These are phyloP conservation scores for Myotis myotis DNA, from an alignment of 2,797 vertebrate species.

Conservation along the genomic window DNA sequence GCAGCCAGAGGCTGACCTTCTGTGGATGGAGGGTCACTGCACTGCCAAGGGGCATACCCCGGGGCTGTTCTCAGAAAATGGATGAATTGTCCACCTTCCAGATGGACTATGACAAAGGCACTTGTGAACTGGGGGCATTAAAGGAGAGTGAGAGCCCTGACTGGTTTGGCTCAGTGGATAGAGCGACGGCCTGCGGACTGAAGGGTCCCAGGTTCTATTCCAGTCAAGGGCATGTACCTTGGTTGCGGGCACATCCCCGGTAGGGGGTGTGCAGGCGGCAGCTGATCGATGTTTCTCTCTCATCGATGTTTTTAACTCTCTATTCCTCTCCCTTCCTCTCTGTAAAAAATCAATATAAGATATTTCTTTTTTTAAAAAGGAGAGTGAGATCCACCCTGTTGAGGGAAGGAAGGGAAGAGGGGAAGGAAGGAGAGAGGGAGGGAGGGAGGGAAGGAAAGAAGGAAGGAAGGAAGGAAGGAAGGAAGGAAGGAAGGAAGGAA, in stretches of 20 bases:
- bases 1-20: not conserved
- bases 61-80: not conserved
- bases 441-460: not conserved
- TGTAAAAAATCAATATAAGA: too few relatives aligned
- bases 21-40: not conserved
- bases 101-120: not conserved
- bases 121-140: not conserved
- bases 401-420: not conserved
- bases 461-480: not conserved
- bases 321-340: too few relatives aligned
- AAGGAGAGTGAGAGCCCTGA: not conserved
- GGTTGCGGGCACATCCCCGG: too few relatives aligned
- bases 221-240: too few relatives aligned
- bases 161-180: too few relatives aligned
- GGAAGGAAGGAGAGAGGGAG: fast-evolving
- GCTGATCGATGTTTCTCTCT: too few relatives aligned
- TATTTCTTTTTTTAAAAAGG: too few relatives aligned
- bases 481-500: not conserved
- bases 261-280: too few relatives aligned
- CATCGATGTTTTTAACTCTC: too few relatives aligned
- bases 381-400: not conserved
- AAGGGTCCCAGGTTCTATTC: too few relatives aligned
- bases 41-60: not conserved
- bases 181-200: too few relatives aligned
- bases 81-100: not conserved